phyloP scores from a whole-genome alignment of 2,888 invertebrate species.

The Meganola albula region DNA sequence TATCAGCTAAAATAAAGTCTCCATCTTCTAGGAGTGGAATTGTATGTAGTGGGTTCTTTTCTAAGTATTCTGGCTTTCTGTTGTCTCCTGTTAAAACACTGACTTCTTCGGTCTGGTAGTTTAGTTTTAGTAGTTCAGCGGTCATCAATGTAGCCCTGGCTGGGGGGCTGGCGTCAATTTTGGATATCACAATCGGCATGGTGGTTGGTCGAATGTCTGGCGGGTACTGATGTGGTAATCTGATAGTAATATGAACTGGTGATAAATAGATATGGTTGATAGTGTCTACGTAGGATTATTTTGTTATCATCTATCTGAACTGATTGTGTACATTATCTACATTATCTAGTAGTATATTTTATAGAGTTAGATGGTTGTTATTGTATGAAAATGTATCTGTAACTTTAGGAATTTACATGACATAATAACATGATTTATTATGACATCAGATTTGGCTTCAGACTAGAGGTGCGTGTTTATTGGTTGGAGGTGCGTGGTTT shows the following conservation, averaged over 20 bases:
- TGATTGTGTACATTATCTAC: no score
- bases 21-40: slow-evolving; percentile 44
- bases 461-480: no score
- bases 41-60: slow-evolving; percentile 41
- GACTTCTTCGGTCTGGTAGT: slow-evolving; percentile 27
- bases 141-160: slow-evolving; percentile 36
- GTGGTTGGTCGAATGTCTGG: slow-evolving; percentile 5
- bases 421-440: no score
- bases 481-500: no score
- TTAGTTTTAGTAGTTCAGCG: slow-evolving; percentile 33
- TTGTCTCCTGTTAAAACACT: slow-evolving; percentile 26
- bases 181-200: slow-evolving; percentile 37
- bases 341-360: no score
- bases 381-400: no score
- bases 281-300: no score
- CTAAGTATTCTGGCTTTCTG: slow-evolving; percentile 32
- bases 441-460: no score
- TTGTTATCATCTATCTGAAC: no score
- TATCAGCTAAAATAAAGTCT: slow-evolving; percentile 38
- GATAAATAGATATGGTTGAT: background rate
- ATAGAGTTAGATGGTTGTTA: no score
- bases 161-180: slow-evolving; percentile 35
- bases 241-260: background rate
- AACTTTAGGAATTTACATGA: no score
- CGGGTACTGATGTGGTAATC: background rate